A percentile compares a stretch with the other conserved stretches of the same genome.
These are phyloP conservation scores for Sylvia borin DNA, from an alignment of 2,797 vertebrate genomes.

Conservation along the genomic window DNA sequence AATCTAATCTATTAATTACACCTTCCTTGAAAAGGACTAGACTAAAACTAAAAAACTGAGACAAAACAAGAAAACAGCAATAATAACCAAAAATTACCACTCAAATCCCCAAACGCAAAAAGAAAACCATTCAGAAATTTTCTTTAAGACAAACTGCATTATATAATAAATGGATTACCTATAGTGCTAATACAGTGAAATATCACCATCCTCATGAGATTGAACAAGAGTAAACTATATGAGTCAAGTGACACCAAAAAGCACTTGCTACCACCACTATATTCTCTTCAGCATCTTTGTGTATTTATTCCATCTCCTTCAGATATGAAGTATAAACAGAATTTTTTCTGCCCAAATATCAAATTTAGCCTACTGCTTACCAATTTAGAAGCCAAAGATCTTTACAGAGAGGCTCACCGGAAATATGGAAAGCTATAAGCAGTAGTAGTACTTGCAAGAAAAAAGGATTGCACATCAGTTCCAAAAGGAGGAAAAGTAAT, in stretches of 20 bases:
- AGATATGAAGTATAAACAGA: background rate
- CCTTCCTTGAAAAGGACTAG: background rate
- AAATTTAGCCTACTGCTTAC: background rate
- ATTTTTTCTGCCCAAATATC: background rate
- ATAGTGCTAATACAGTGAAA: background rate
- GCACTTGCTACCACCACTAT: background rate
- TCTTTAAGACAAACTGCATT: background rate
- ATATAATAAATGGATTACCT: background rate
- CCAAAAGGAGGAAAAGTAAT: background rate
- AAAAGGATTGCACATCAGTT: background rate
- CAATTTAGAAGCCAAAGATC: background rate
- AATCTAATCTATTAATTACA: background rate
- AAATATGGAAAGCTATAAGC: background rate
- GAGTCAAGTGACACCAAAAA: background rate
- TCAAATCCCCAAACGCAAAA: background rate
- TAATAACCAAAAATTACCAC: background rate
- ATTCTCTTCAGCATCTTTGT: background rate
- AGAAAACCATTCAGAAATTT: background rate
- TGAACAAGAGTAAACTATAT: background rate
- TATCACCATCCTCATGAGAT: background rate
- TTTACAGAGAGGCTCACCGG: background rate
- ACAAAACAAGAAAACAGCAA: background rate
- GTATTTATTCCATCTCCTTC: background rate
- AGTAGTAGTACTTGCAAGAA: background rate
- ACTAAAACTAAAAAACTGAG: accelerated